These are phyloP conservation scores for Serilophus lunatus DNA, from an alignment of 2,113 vertebrate species.

Conservation along the genomic window DNA sequence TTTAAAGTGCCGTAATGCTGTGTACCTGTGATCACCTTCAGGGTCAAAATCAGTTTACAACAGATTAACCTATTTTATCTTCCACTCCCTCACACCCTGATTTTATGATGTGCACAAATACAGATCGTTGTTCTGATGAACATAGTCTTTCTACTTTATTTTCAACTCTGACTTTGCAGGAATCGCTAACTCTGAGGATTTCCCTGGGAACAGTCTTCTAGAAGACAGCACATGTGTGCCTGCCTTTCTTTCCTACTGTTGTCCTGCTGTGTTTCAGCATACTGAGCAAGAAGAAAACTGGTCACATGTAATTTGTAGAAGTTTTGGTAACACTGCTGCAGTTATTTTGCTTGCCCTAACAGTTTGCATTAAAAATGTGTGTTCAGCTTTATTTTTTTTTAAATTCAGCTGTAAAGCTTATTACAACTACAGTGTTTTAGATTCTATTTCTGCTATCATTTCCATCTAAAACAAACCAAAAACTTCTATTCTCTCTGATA, in stretches of 20 bases:
- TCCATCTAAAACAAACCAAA: neutral
- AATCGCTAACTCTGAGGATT: neutral
- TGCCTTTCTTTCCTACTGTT: constrained; percentile 19
- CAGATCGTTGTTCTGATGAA: neutral
- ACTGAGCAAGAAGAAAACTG: constrained; percentile 44
- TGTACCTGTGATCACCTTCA: constrained; percentile 78
- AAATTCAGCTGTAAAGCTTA: neutral
- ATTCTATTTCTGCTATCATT: neutral
- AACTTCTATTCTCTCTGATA: rapidly evolving
- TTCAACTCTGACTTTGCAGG: neutral
- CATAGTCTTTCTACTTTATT: neutral
- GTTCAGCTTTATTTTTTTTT: neutral
- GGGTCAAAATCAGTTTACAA: constrained; percentile 64
- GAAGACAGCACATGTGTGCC: constrained; percentile 12
- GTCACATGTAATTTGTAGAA: neutral
- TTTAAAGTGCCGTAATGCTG: constrained; percentile 70
- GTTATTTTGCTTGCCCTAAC: neutral
- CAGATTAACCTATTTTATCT: constrained; percentile 43
- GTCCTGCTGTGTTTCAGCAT: constrained; percentile 45
- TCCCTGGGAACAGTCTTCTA: constrained; percentile 22
- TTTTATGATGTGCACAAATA: neutral
- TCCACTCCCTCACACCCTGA: too few relatives aligned
- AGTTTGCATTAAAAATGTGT: neutral
- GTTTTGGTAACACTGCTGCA: neutral
- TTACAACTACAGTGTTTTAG: neutral